Evolutionary conservation across 2,888 invertebrate genomes (phyloP), one percentile per base, ranked within the genome.

Genomic region (Leptodirus hochenwartii): DNA sequence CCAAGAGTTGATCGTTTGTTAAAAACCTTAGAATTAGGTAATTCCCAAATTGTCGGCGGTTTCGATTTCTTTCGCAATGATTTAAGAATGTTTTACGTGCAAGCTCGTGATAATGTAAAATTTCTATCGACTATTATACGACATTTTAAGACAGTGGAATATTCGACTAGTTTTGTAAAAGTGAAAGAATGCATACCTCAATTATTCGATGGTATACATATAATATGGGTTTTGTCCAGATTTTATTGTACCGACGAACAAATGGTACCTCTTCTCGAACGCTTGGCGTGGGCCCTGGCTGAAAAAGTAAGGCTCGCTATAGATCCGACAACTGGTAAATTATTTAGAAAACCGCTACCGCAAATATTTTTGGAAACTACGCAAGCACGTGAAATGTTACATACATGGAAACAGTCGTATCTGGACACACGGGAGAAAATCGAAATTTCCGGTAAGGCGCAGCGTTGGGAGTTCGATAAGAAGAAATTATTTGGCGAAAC

Each of bases 391-490:
- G 59, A 60, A 30, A 75, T 84, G 63, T 58, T 85, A 55, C 64
- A 65, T 30, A 59, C 60, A 24, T 87, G 85, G 84, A 77, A 80
- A 45, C 49, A 58, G 0, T 59, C 74, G 1, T 91, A 90, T 52
- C 62, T 75, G 47, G 62, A 73, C 25, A 81, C 78, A 3, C 62
- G 91, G 8, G 66, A 73, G n/a, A 71, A 71, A 42, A 91, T 91
- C 37, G 91, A 91, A 53, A 54, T 71, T 10, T 78, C 82, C 2
- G 87, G 82, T 0, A 80, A 82, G 40, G 82, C 82, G 15, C 66
- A 73, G 4, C 66, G 91, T 6, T 91, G 91, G 91, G 90, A 91
- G 53, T 93, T 91, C 52, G 81, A 90, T 47, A 74, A 79, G 42
- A 69, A 68, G 9, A 62, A 68, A 23, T 57, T 93, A 16, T 91